phyloP scores from a whole-genome alignment of 1,140 invertebrate genomes.

The Polyergus mexicanus region DNA sequence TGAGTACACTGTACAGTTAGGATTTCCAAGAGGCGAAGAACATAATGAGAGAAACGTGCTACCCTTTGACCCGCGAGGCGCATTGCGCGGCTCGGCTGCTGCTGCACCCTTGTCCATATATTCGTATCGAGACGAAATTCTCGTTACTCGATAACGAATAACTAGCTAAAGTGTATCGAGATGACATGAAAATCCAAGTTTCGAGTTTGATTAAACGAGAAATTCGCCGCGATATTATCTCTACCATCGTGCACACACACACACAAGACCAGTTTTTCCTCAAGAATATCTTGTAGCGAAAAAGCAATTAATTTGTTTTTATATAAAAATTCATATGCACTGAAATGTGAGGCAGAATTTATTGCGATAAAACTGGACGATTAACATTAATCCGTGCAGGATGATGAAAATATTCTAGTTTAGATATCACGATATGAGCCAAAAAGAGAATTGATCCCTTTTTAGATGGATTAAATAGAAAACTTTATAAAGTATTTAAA shows the following conservation, averaged over 20 bases:
- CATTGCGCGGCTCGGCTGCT: slow-evolving; percentile 30
- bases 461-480: slow-evolving; percentile 2
- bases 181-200: slow-evolving; percentile 43
- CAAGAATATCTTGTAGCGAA: neutral
- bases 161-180: slow-evolving; percentile 34
- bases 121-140: slow-evolving; percentile 60
- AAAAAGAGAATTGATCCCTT: neutral
- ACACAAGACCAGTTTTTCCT: slow-evolving; percentile 36
- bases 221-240: slow-evolving; percentile 39
- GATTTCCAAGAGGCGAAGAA: slow-evolving; percentile 77
- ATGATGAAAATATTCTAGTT: slow-evolving; percentile 32
- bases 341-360: slow-evolving; percentile 40
- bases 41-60: slow-evolving; percentile 83
- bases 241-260: neutral
- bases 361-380: slow-evolving; percentile 31
- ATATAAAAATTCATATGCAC: slow-evolving; percentile 2
- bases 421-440: neutral
- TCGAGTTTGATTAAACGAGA: slow-evolving; percentile 54
- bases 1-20: slow-evolving; percentile 81
- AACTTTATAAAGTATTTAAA: slow-evolving; percentile 42
- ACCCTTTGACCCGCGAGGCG: slow-evolving; percentile 77
- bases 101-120: slow-evolving; percentile 49
- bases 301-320: slow-evolving; percentile 31
- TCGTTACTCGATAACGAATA: slow-evolving; percentile 46
- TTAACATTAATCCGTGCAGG: slow-evolving; percentile 20